Evolutionary conservation across 2,888 invertebrate species (phyloP), one percentile per base, ranked within the genome.

Genomic region (Boloria euphrosyne): DNA sequence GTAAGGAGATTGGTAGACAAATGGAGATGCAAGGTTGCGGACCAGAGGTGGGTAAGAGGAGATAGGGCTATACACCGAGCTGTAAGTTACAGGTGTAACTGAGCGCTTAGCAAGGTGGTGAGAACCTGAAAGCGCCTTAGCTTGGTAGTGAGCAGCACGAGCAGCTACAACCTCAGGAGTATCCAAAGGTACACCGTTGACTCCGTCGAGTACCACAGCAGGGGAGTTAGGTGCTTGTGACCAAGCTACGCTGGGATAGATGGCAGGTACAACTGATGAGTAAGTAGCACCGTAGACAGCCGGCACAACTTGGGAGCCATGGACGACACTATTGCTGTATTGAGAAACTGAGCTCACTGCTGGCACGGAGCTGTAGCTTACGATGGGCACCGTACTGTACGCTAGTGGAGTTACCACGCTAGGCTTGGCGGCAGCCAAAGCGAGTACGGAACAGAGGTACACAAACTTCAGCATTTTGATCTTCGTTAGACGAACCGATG

Each of bases 381-480:
- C 74, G n/a, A 76, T 73, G 4, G 80, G 76, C 43, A 74, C 76
- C 16, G 83, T 75, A 68, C 79, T 78, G 80, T 88, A 89, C 2
- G 82, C 80, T 13, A 72, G 10, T 1, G 87, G 87, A 18, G 79
- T 77, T 66, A 86, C 77, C 49, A 81, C 60, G 55, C 82, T 66
- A 13, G 92, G 92, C 81, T 89, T 92, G 81, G 94, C 94, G 72
- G 87, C 93, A 72, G 91, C 94, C 81, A 94, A 76, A 78, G 94
- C 93, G 80, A 93, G 82, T 70, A 94, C 85, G 78, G 93, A 93
- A 82, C 93, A 93, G 91, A 95, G 93, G 86, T 93, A 93, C 92
- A 94, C 93, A 93, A 92, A 81, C 83, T 91, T 91, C 80, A 78
- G 87, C 92, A 92, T 92, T 78, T 80, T 91, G 89, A 87, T 90